These are phyloP conservation scores for Poeciliopsis prolifica DNA, from an alignment of 2,113 vertebrate genomes.

Conservation along the genomic window DNA sequence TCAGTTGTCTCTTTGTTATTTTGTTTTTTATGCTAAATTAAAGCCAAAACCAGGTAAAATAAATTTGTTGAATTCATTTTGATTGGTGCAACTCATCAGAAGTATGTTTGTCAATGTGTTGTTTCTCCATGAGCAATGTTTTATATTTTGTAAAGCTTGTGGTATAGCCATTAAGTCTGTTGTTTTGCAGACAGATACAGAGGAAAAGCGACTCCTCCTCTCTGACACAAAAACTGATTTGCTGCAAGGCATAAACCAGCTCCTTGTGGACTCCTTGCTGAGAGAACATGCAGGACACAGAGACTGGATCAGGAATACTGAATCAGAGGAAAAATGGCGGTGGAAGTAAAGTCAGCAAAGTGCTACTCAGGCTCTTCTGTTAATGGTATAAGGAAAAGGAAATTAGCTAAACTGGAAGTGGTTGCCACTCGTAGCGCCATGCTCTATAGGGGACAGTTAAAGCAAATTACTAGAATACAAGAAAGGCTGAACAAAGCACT, in stretches of 20 bases:
- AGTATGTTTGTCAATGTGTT: too few species aligned
- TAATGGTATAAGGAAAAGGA: constrained; percentile 39
- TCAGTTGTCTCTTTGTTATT: neutral
- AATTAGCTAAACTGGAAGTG: constrained; percentile 46
- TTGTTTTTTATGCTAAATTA: neutral
- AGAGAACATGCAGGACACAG: constrained; percentile 26
- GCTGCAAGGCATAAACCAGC: neutral
- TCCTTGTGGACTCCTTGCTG: constrained; percentile 30
- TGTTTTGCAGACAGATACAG: neutral
- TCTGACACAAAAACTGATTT: neutral
- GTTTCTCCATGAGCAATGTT: too few species aligned
- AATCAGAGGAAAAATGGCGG: constrained; percentile 24
- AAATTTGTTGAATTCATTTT: neutral
- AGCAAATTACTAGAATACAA: constrained; percentile 42
- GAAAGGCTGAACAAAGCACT: constrained; percentile 31
- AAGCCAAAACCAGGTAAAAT: neutral
- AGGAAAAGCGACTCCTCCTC: neutral
- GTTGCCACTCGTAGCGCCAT: constrained; percentile 16
- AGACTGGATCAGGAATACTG: constrained; percentile 45
- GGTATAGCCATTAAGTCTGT: neutral
- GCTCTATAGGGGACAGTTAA: constrained; percentile 41
- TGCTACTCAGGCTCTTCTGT: constrained; percentile 31
- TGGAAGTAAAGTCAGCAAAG: constrained; percentile 32
- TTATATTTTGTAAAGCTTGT: neutral
- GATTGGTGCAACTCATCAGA: too few species aligned